Percentiles rank a stretch among this genome's conserved stretches.
phyloP scores from a whole-genome alignment of 2,797 vertebrate genomes.

The Coregonus suidteri region DNA sequence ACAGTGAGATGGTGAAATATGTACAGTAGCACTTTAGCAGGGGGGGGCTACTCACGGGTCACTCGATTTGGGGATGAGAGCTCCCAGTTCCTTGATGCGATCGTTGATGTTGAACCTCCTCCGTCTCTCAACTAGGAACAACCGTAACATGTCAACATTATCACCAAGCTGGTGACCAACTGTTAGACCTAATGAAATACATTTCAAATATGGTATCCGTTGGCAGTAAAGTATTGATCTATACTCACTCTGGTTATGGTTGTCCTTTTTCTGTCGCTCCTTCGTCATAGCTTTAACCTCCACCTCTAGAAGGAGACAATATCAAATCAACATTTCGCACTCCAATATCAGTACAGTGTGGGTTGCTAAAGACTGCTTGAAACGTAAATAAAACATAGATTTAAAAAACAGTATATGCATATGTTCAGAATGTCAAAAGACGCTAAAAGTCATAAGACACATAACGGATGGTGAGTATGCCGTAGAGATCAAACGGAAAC shows the following conservation, averaged over 20 bases:
- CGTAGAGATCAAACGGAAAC: neutral
- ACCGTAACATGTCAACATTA: neutral
- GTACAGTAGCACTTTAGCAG: too few species aligned
- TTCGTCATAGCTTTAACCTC: constrained; percentile 83
- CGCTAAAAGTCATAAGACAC: too few species aligned
- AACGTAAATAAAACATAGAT: too few species aligned
- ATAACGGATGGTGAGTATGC: too few species aligned
- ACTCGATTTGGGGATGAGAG: constrained; percentile 82
- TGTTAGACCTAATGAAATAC: neutral
- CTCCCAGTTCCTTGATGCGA: constrained; percentile 88
- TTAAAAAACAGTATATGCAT: too few species aligned
- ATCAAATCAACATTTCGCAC: neutral
- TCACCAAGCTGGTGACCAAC: neutral
- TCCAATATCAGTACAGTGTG: too few species aligned
- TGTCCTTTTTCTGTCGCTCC: constrained; percentile 90
- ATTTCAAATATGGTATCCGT: too few species aligned
- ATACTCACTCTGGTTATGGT: constrained; percentile 89
- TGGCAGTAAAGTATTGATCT: neutral
- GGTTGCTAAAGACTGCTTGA: too few species aligned
- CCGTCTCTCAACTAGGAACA: constrained; percentile 81
- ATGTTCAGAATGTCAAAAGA: too few species aligned
- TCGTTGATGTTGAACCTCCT: constrained; percentile 91
- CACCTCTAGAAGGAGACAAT: constrained; percentile 49
- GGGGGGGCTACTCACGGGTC: constrained; percentile 81
- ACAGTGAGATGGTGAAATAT: too few species aligned